These are phyloP conservation scores for Delphinus delphis DNA, from an alignment of 2,113 vertebrate genomes.

Conservation along the genomic window DNA sequence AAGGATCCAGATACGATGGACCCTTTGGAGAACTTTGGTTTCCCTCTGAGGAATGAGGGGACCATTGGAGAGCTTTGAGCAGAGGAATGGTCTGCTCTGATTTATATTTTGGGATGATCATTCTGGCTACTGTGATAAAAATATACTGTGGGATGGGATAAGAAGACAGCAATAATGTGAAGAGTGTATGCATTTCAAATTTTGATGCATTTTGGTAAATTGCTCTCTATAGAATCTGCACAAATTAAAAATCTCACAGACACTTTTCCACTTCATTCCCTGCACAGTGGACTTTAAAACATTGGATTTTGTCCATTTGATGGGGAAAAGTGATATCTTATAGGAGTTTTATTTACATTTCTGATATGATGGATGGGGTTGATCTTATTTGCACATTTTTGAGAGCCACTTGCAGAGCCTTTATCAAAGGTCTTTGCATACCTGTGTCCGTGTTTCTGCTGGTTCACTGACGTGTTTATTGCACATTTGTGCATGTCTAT, in stretches of 20 bases:
- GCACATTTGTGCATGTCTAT: background rate
- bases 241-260: too few relatives aligned
- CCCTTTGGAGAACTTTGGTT: background rate
- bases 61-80: background rate
- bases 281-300: background rate
- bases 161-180: background rate
- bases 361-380: background rate
- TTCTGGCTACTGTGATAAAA: background rate
- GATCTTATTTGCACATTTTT: background rate
- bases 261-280: too few relatives aligned
- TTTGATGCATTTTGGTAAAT: background rate
- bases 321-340: rapidly evolving
- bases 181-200: background rate
- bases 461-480: background rate
- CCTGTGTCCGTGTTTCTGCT: rapidly evolving
- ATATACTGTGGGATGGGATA: background rate
- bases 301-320: rapidly evolving
- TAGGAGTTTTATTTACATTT: background rate
- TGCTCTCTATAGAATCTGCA: too few relatives aligned
- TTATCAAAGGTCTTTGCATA: background rate
- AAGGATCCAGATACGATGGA: background rate
- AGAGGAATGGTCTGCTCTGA: background rate
- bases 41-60: background rate
- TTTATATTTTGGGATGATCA: background rate
- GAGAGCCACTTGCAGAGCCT: background rate